These are phyloP conservation scores for Lasioglossum calceatum DNA, from an alignment of 2,888 invertebrate genomes.

Conservation along the genomic window DNA sequence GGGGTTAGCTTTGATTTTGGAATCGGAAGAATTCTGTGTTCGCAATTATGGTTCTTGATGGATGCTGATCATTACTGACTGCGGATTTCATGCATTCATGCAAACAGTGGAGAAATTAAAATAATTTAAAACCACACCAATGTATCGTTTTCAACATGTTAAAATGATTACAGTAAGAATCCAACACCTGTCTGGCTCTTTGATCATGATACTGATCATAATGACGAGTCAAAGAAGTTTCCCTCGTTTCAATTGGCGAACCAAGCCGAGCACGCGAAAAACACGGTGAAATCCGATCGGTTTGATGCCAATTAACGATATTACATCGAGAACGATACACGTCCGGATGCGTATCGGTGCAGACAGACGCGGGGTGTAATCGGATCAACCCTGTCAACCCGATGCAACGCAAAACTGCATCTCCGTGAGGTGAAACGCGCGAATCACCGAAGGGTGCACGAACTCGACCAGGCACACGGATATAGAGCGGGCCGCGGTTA, in stretches of 20 bases:
- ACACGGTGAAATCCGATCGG: neutral
- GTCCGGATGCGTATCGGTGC: conserved; percentile 20
- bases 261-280: neutral
- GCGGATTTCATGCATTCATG: no score
- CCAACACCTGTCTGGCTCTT: no score
- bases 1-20: no score
- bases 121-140: no score
- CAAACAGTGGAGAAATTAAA: no score
- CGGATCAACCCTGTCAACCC: conserved; percentile 9
- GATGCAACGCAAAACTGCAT: conserved; percentile 28
- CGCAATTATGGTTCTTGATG: no score
- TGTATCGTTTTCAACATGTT: no score
- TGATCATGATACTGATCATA: no score
- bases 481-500: conserved; percentile 73
- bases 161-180: no score
- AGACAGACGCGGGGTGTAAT: neutral
- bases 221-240: neutral
- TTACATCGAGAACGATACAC: neutral
- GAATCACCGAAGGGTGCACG: conserved; percentile 69
- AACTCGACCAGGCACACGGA: conserved; percentile 56
- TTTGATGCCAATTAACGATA: conserved; percentile 1
- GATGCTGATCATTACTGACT: no score
- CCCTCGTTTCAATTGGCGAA: neutral
- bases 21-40: no score
- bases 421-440: conserved; percentile 35